Base-by-base conservation (phyloP, 2,888 invertebrate species). In the Apodemia zela region DNA sequence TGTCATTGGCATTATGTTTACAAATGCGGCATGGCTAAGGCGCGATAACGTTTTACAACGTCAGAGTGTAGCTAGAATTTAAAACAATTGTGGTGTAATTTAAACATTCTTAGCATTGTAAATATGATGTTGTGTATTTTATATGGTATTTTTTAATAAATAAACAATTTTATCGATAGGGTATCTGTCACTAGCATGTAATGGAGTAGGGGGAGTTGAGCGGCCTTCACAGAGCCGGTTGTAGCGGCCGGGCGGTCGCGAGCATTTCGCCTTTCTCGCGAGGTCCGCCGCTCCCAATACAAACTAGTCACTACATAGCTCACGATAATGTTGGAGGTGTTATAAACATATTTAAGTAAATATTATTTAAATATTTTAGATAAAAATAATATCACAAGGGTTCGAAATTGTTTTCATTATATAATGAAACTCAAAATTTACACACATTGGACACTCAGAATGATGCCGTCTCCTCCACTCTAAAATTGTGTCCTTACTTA, bases 201-300 rank as follows among this genome's bases (percentile, higher is more conserved):
- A 76, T 67, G 74, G 81, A 78, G 84, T 81, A 81, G 80, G 85
- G 83, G 84, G 84, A 78, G 82, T 73, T 70, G 74, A 72, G 74
- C 87, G 91, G 89, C 91, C 90, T 91, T 91, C 90, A 84, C 85
- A 73, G 78, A 91, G 87, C 91, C 91, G 91, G 91, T 91, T 90
- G 86, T 84, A 73, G 78, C 80, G 80, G 82, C 80, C 80, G 80
- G 81, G 80, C 79, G 81, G 81, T 80, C 84, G 83, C 83, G 78
- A 82, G 80, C 84, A 85, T 85, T 89, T 88, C 87, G 89, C 90
- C 90, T 90, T 89, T 90, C 90, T 88, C 78, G 76, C 84, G 76
- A 81, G 80, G 82, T 81, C 81, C 77, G 80, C 77, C 85, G 85
- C 81, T 84, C 85, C 85, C 85, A 84, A 82, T 81, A 77, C 74